Percentiles rank a stretch among this genome's conserved stretches.
These are phyloP conservation scores for Calameuta filiformis DNA, from an alignment of 2,888 invertebrate genomes.

Conservation along the genomic window DNA sequence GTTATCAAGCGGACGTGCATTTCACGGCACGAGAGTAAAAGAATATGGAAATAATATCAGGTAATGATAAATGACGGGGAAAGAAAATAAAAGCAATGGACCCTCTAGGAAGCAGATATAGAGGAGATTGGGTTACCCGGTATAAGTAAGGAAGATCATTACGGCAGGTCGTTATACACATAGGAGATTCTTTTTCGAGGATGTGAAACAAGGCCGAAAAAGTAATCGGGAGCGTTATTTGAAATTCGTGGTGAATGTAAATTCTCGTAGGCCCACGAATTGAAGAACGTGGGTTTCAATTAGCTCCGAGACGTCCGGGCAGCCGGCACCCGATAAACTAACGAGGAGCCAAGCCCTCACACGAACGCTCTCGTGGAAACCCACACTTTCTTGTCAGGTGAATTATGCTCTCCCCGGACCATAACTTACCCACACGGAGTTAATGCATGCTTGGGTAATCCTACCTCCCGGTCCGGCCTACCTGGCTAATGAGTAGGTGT, in stretches of 20 bases:
- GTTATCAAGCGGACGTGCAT: background rate
- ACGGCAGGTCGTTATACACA: background rate
- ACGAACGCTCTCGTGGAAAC: constrained; percentile 36
- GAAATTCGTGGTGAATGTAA: background rate
- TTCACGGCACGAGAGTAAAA: background rate
- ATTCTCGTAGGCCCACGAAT: constrained; percentile 29
- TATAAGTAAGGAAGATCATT: background rate
- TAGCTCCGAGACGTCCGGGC: constrained; percentile 41
- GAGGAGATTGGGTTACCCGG: background rate
- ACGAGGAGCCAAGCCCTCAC: constrained; percentile 51
- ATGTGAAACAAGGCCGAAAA: background rate
- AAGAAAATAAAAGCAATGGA: background rate
- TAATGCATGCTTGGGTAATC: constrained; percentile 61
- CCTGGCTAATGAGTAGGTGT: constrained; percentile 65
- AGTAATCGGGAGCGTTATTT: background rate
- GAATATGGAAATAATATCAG: background rate
- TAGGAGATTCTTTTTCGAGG: background rate
- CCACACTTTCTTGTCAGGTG: constrained; percentile 53
- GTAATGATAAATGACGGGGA: background rate
- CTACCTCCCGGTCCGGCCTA: constrained; percentile 47
- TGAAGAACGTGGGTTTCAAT: constrained; percentile 55
- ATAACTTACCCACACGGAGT: constrained; percentile 60
- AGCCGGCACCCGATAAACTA: constrained; percentile 52
- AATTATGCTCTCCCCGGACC: constrained; percentile 57
- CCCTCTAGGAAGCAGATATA: background rate